Conservation (phyloP, 2,113 vertebrate species). For the Stigmatopora argus region DNA sequence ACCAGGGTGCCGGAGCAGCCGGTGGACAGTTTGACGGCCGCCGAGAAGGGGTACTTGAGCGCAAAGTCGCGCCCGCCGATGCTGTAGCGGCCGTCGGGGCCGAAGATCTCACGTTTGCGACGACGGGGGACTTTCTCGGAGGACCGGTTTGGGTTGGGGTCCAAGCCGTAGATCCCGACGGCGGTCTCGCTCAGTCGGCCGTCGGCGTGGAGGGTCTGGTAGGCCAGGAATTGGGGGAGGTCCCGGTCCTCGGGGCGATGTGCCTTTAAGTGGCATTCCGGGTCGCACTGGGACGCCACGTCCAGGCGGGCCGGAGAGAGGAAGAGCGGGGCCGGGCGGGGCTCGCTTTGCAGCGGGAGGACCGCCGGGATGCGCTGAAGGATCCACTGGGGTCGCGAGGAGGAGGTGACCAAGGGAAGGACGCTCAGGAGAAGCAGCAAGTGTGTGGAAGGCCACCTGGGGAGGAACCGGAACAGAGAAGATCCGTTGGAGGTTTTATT, state of each 20-base stretch:
- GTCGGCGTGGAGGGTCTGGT: slow-evolving; percentile 84
- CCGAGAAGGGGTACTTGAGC: slow-evolving; percentile 89
- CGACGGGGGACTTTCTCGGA: slow-evolving; percentile 51
- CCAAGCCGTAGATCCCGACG: slow-evolving; percentile 80
- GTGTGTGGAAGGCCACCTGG: slow-evolving; percentile 41
- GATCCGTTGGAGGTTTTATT: not conserved
- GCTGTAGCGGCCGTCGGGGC: slow-evolving; percentile 88
- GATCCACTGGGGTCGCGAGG: slow-evolving; percentile 79
- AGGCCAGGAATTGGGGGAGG: slow-evolving; percentile 79
- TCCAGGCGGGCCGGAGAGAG: slow-evolving; percentile 77
- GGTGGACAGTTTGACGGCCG: slow-evolving; percentile 90
- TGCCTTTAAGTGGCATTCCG: slow-evolving; percentile 81
- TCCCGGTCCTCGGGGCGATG: slow-evolving; percentile 81
- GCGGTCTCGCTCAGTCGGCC: slow-evolving; percentile 84
- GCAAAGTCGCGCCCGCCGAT: slow-evolving; percentile 88
- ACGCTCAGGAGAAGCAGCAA: slow-evolving; percentile 70
- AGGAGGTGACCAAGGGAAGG: slow-evolving; percentile 43
- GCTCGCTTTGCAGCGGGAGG: slow-evolving; percentile 78
- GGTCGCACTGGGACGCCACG: slow-evolving; percentile 81
- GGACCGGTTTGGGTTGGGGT: slow-evolving; percentile 7
- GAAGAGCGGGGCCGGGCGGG: slow-evolving; percentile 77
- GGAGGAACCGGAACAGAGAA: slow-evolving; percentile 12
- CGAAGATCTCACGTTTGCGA: slow-evolving; percentile 89
- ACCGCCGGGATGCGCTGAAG: slow-evolving; percentile 84
- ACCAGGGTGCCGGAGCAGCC: slow-evolving; percentile 91